Percentiles rank a stretch among this genome's conserved stretches.
These are phyloP conservation scores for Drosophila littoralis DNA, from an alignment of 1,140 invertebrate species.

Conservation along the genomic window DNA sequence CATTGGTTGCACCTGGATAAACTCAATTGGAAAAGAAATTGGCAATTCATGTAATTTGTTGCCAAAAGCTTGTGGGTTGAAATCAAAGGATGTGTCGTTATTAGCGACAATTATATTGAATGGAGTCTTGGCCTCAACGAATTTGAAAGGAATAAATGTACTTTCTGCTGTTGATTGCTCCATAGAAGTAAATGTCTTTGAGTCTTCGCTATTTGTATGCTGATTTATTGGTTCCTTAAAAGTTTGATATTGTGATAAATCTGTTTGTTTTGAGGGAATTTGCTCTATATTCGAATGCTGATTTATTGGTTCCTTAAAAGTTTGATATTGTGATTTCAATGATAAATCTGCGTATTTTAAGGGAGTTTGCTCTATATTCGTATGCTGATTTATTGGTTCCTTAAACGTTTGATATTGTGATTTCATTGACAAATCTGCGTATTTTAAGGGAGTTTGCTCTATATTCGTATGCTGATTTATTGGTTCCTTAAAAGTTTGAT, in stretches of 20 bases:
- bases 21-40: slow-evolving; percentile 61
- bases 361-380: neutral
- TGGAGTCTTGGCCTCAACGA: slow-evolving; percentile 28
- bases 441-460: neutral
- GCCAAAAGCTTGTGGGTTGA: slow-evolving; percentile 43
- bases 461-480: slow-evolving; percentile 3
- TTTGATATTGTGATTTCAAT: slow-evolving; percentile 7
- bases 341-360: too few species aligned
- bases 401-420: slow-evolving; percentile 4
- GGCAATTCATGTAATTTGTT: slow-evolving; percentile 54
- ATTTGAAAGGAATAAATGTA: slow-evolving; percentile 39
- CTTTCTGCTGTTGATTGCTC: slow-evolving; percentile 49
- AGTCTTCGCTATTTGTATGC: slow-evolving; percentile 2
- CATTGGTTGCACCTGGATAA: slow-evolving; percentile 71
- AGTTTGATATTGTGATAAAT: slow-evolving; percentile 2
- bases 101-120: slow-evolving; percentile 51
- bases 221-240: slow-evolving; percentile 7
- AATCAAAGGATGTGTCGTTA: slow-evolving; percentile 37
- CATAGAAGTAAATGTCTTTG: slow-evolving; percentile 13
- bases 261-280: too few species aligned
- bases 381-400: slow-evolving; percentile 6
- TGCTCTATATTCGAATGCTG: slow-evolving; percentile 8
- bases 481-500: slow-evolving; percentile 9
- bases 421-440: too few species aligned
- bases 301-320: neutral